phyloP scores from a whole-genome alignment of 2,888 invertebrate species.

The Caenorhabditis sp. region DNA sequence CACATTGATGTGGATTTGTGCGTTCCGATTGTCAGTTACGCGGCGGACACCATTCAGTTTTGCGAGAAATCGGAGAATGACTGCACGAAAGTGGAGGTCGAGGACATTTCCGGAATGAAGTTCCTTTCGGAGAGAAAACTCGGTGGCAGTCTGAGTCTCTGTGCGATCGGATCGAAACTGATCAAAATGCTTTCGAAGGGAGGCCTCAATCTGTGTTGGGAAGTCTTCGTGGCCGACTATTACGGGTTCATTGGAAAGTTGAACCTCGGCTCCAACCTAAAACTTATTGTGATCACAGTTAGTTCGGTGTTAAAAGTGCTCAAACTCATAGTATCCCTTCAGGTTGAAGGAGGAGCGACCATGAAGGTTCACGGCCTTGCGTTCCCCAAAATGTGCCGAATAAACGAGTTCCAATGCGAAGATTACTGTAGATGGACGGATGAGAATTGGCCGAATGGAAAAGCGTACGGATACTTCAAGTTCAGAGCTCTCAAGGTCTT shows the following conservation, averaged over 20 bases:
- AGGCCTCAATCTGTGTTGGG: constrained; percentile 32
- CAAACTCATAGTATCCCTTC: neutral
- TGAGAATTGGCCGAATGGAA: constrained; percentile 34
- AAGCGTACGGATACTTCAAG: constrained; percentile 39
- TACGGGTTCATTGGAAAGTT: constrained; percentile 33
- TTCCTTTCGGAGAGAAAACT: constrained; percentile 10
- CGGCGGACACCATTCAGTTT: constrained; percentile 7
- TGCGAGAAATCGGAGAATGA: constrained; percentile 13
- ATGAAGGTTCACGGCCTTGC: constrained; percentile 37
- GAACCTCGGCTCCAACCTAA: constrained; percentile 15
- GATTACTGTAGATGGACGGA: constrained; percentile 53
- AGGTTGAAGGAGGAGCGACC: constrained; percentile 35
- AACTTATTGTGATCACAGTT: constrained; percentile 7
- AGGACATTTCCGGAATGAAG: constrained; percentile 6
- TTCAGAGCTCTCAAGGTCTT: constrained; percentile 10
- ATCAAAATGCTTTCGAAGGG: constrained; percentile 4
- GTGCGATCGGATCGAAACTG: constrained; percentile 31
- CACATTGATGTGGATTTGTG: constrained; percentile 8
- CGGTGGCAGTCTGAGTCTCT: constrained; percentile 33
- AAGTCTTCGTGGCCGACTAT: constrained; percentile 33
- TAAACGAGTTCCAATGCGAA: constrained; percentile 40
- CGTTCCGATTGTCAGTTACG: neutral
- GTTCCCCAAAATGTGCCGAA: constrained; percentile 32
- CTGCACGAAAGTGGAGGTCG: constrained; percentile 9
- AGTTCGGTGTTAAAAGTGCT: neutral